Conservation (phyloP, 2,113 vertebrate species). For the Taxidea taxus region DNA sequence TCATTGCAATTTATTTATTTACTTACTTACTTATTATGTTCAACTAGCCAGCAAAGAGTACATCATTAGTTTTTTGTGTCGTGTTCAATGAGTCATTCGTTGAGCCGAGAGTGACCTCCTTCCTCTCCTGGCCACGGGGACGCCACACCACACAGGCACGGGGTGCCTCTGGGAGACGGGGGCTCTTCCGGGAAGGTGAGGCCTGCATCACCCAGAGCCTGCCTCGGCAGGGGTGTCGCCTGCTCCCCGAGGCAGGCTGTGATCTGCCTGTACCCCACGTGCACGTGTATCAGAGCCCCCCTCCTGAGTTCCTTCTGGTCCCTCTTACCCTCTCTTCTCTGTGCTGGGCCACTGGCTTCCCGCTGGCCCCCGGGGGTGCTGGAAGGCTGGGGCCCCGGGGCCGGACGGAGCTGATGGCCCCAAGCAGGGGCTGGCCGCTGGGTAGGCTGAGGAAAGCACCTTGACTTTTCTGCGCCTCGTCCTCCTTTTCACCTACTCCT, state of each 20-base stretch:
- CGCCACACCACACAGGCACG: not conserved
- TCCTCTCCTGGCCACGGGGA: not conserved
- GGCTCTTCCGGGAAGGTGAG: not conserved
- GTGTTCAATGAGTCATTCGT: not conserved
- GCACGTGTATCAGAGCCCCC: not conserved
- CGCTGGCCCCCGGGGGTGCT: not conserved
- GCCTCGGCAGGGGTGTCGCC: not conserved
- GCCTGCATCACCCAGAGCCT: not conserved
- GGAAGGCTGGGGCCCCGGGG: not conserved
- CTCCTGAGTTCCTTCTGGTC: not conserved
- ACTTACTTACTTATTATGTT: too few relatives aligned
- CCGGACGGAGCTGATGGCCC: not conserved
- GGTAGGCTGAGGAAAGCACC: not conserved
- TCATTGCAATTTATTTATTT: not conserved
- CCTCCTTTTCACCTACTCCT: not conserved
- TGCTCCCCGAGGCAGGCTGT: fast-evolving
- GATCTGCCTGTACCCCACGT: not conserved
- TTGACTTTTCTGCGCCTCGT: not conserved
- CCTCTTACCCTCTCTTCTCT: not conserved
- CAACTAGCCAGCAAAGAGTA: not conserved
- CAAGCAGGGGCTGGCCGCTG: not conserved
- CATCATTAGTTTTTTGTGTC: not conserved
- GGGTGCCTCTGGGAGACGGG: not conserved
- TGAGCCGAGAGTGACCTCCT: not conserved
- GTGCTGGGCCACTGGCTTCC: not conserved